Evolutionary conservation across 2,797 vertebrate species (phyloP).

Genomic region (Xyrichtys novacula): DNA sequence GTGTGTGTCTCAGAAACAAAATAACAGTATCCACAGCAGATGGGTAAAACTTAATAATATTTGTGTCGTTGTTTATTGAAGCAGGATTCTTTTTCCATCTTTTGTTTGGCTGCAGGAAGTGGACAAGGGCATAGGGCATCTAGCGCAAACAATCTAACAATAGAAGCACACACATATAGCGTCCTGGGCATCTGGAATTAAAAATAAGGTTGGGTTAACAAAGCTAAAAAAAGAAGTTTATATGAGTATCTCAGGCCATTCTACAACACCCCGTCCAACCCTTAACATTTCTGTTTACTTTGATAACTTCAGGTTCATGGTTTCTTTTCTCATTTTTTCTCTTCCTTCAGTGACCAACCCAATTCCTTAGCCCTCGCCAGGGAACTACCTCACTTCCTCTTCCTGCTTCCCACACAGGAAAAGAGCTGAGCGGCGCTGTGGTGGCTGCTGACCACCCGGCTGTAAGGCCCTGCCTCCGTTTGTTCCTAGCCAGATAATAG

Average conservation of each 20-base stretch:
- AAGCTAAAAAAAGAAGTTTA: constrained; percentile 14
- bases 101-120: constrained; percentile 73
- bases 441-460: constrained; percentile 64
- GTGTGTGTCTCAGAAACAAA: constrained; percentile 36
- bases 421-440: constrained; percentile 63
- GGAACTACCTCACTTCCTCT: constrained; percentile 83
- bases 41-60: constrained; percentile 52
- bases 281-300: constrained; percentile 32
- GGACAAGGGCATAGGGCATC: constrained; percentile 56
- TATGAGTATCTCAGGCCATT: constrained; percentile 11
- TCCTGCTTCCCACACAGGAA: constrained; percentile 80
- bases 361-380: constrained; percentile 60
- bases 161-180: constrained; percentile 44
- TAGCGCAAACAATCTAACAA: constrained; percentile 72
- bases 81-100: constrained; percentile 56
- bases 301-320: constrained; percentile 13
- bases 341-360: constrained; percentile 55
- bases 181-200: constrained; percentile 20
- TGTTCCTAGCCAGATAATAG: constrained; percentile 85
- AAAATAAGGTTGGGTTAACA: constrained; percentile 14
- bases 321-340: constrained; percentile 27
- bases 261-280: constrained; percentile 1
- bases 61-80: constrained; percentile 41
- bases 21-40: constrained; percentile 41
- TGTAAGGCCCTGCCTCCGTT: constrained; percentile 78